Conservation (phyloP, 2,113 vertebrate genomes). For the Chionodraco myersi region DNA sequence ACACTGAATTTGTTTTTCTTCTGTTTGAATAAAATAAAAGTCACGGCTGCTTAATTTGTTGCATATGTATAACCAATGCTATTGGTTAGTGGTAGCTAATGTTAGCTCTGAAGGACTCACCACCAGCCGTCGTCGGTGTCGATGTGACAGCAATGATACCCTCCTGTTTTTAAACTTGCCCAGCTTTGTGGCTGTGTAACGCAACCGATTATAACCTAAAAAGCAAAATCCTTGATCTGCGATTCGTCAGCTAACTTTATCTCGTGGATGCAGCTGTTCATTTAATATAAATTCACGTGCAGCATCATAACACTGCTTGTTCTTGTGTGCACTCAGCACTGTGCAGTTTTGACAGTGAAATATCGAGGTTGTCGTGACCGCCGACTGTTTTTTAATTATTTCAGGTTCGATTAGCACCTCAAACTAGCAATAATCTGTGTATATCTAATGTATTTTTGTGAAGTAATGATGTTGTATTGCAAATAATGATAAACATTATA, state of each 20-base stretch:
- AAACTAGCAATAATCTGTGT: too few relatives aligned
- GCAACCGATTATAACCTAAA: neutral
- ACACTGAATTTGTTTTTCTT: fast-evolving
- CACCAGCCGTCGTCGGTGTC: conserved; percentile 70
- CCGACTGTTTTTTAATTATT: neutral
- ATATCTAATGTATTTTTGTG: too few relatives aligned
- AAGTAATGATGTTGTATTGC: too few relatives aligned
- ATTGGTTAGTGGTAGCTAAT: neutral
- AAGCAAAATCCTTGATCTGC: neutral
- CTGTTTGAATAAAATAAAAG: neutral
- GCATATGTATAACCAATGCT: neutral
- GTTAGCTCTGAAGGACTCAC: conserved; percentile 59
- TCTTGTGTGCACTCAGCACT: neutral
- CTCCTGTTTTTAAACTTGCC: conserved; percentile 64
- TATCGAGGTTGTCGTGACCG: conserved; percentile 42
- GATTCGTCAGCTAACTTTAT: neutral
- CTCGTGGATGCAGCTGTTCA: conserved; percentile 16
- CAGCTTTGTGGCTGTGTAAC: conserved; percentile 58
- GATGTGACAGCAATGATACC: conserved; percentile 68
- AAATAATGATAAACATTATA: too few relatives aligned
- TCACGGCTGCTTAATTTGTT: neutral
- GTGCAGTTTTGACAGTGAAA: neutral
- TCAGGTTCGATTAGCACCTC: neutral
- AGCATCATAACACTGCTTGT: conserved; percentile 69
- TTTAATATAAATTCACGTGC: conserved; percentile 71